Percentiles rank a stretch among this genome's conserved stretches.
Conservation (phyloP, 2,888 invertebrate genomes). For the Parnassius mnemosyne region DNA sequence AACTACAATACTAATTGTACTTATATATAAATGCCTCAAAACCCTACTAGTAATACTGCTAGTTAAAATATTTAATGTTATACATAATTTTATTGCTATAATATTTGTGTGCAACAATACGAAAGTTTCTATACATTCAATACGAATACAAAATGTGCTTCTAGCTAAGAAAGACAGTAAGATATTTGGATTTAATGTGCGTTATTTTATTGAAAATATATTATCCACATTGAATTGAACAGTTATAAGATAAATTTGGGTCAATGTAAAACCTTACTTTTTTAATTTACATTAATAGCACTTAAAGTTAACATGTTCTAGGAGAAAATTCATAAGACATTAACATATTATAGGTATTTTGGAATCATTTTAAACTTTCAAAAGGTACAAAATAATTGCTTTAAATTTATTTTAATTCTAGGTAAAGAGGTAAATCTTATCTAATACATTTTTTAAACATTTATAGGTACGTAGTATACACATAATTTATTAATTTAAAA, state of each 20-base stretch:
- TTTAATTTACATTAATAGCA: slow-evolving; percentile 1
- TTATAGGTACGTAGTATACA: background rate
- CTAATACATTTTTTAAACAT: background rate
- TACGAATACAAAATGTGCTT: no score
- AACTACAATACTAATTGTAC: no score
- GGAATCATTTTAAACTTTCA: slow-evolving; percentile 3
- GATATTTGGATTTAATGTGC: slow-evolving; percentile 14
- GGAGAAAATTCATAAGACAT: slow-evolving; percentile 26
- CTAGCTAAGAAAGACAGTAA: background rate
- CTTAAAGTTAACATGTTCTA: slow-evolving; percentile 13
- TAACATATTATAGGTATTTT: background rate
- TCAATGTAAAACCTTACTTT: background rate
- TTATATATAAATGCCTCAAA: no score
- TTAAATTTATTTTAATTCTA: background rate
- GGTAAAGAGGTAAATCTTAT: slow-evolving; percentile 1
- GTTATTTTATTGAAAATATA: slow-evolving; percentile 61
- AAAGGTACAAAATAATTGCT: slow-evolving; percentile 13
- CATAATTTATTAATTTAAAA: no score
- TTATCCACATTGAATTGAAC: slow-evolving; percentile 45
- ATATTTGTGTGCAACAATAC: background rate
- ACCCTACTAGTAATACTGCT: no score
- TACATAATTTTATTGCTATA: background rate
- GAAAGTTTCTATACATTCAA: background rate
- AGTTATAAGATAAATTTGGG: slow-evolving; percentile 8
- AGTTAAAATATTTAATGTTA: no score